phyloP scores from a whole-genome alignment of 2,888 invertebrate genomes.

The Lithophane semibrunnea region DNA sequence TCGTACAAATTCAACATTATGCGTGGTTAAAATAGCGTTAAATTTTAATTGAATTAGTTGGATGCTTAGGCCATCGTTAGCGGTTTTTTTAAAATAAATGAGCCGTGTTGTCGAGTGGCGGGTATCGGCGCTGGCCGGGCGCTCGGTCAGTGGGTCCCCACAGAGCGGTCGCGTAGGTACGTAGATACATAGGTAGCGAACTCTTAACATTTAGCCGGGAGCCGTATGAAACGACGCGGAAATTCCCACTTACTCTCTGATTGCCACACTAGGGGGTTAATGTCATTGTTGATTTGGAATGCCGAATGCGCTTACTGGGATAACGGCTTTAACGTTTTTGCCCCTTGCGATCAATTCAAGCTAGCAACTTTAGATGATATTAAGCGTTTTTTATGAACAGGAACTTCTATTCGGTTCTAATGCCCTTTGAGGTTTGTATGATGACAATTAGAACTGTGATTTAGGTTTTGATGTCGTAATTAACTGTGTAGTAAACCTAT shows the following conservation, averaged over 20 bases:
- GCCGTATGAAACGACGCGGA: constrained; percentile 89
- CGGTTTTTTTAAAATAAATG: constrained; percentile 47
- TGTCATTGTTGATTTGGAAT: constrained; percentile 89
- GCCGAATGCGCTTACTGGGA: constrained; percentile 85
- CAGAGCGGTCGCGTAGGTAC: constrained; percentile 57
- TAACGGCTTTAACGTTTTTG: constrained; percentile 76
- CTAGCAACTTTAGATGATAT: constrained; percentile 69
- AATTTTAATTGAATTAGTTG: constrained; percentile 58
- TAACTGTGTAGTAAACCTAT: background rate
- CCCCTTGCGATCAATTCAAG: constrained; percentile 68
- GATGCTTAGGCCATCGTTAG: constrained; percentile 38
- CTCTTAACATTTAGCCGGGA: constrained; percentile 89
- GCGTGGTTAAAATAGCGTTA: constrained; percentile 50
- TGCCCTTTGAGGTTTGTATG: constrained; percentile 34
- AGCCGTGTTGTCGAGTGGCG: constrained; percentile 26
- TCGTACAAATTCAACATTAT: constrained; percentile 40
- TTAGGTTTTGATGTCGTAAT: constrained; percentile 8
- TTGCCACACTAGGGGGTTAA: constrained; percentile 90
- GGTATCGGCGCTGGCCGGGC: constrained; percentile 45
- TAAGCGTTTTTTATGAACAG: constrained; percentile 62
- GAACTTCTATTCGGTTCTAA: constrained; percentile 46
- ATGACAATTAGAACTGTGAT: background rate
- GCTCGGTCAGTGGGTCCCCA: constrained; percentile 58
- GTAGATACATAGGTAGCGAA: constrained; percentile 75
- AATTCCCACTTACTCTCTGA: constrained; percentile 89